A percentile compares a stretch with the other conserved stretches of the same genome.
Conservation (phyloP, 2,797 vertebrate species). For the Naso thynnoides region DNA sequence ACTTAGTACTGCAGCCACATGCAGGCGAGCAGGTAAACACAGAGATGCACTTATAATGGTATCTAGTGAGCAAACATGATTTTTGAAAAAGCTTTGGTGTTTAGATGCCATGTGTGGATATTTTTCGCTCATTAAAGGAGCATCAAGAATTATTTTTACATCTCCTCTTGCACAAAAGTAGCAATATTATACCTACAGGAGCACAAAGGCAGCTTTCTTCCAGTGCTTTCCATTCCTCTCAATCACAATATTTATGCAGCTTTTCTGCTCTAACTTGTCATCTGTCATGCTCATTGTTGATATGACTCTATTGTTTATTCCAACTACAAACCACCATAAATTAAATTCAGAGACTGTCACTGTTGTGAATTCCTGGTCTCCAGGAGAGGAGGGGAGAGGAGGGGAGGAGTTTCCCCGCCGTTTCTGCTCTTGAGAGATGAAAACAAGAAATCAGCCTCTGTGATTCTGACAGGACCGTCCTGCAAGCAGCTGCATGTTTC, state of each 20-base stretch:
- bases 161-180: conserved; percentile 23
- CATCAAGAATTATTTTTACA: conserved; percentile 42
- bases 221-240: background rate
- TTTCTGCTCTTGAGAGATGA: conserved; percentile 18
- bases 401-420: background rate
- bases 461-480: conserved; percentile 21
- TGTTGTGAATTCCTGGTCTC: background rate
- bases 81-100: conserved; percentile 37
- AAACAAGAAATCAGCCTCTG: background rate
- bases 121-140: conserved; percentile 58
- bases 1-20: conserved; percentile 34
- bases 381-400: too few relatives aligned
- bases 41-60: conserved; percentile 36
- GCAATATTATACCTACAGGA: conserved; percentile 2
- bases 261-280: background rate
- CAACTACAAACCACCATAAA: background rate
- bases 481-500: conserved; percentile 47
- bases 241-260: background rate
- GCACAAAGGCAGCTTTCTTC: background rate
- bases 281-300: background rate
- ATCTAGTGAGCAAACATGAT: conserved; percentile 42
- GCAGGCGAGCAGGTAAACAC: conserved; percentile 25
- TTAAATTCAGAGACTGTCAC: background rate
- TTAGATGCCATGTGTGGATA: conserved; percentile 53
- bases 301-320: conserved; percentile 1